A percentile compares a stretch with the other conserved stretches of the same genome.
Evolutionary conservation across 37 sponge, comb jelly and placozoan species (phyloP).

Genomic region (Beroe forskalii): DNA sequence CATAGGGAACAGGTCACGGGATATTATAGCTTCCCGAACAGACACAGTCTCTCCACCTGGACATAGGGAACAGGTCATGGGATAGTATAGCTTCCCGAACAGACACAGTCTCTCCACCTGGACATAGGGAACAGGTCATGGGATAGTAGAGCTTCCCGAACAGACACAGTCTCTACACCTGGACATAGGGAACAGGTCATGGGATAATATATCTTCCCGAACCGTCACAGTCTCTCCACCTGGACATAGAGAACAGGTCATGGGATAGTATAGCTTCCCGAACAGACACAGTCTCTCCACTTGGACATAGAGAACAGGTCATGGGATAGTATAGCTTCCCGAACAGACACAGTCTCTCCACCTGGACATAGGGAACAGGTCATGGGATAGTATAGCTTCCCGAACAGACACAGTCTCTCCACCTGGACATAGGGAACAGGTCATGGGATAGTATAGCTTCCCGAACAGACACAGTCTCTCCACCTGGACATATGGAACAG

Average conservation of each 20-base stretch:
- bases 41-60: conserved; percentile 18
- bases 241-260: neutral
- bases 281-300: neutral
- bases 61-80: neutral
- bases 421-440: neutral
- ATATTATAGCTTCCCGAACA: neutral
- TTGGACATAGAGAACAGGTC: neutral
- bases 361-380: neutral
- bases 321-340: neutral
- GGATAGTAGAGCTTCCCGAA: neutral
- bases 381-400: neutral
- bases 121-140: neutral
- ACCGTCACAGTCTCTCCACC: conserved; percentile 30
- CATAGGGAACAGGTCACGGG: neutral
- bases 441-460: neutral
- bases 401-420: neutral
- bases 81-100: neutral
- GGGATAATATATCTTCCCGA: neutral
- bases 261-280: neutral
- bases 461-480: conserved; percentile 2
- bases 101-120: conserved; percentile 45
- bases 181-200: neutral
- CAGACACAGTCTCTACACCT: conserved; percentile 2
- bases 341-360: neutral
- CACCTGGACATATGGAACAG: neutral